Evolutionary conservation across 2,113 vertebrate species (phyloP), one percentile per base, ranked within the genome.

Genomic region (Petroica traversi): DNA sequence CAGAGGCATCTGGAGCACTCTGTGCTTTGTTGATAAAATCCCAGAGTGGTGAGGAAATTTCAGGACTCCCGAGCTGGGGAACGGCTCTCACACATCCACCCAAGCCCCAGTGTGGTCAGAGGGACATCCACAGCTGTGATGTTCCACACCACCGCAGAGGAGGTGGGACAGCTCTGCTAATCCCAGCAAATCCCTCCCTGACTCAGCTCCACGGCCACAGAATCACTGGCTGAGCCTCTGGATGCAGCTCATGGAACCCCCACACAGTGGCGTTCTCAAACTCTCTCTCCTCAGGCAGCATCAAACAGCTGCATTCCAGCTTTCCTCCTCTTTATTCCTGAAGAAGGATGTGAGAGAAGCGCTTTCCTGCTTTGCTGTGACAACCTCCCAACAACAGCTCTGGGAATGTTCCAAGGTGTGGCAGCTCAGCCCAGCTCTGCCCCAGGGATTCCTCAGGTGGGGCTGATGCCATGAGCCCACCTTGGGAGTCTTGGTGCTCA

Each of bases 331-430:
- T 58, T 45, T 20, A 4, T 45, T 62, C n/a, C 76, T 31, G 52
- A 40, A 31, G 36, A 24, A 28, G 41, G 51, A 26, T 31, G 43
- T 40, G 40, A 40, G 41, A 79, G 54, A 54, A 80, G 22, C 52
- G 75, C 5, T 58, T 40, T 29, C 12, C 31, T 36, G 8, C 58
- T 41, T 29, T 46, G 34, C 11, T 63, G 40, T 46, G 46, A 38
- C 33, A 40, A 5, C 34, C 18, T 46, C 25, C 23, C 40, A 51
- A 11, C 23, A 88, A 7, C 15, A 74, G 41, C 41, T 54, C 24
- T 0, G 5, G 33, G 24, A 5, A 0, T 29, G 58, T 46, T 12
- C 26, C 0, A 3, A 68, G 26, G 22, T 38, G 14, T 40, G 73
- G 6, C 73, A 51, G 28, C 79, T 61, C 69, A 46, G 64, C 41